Evolutionary conservation across 2,113 vertebrate genomes (phyloP).

Genomic region (Trichechus manatus): DNA sequence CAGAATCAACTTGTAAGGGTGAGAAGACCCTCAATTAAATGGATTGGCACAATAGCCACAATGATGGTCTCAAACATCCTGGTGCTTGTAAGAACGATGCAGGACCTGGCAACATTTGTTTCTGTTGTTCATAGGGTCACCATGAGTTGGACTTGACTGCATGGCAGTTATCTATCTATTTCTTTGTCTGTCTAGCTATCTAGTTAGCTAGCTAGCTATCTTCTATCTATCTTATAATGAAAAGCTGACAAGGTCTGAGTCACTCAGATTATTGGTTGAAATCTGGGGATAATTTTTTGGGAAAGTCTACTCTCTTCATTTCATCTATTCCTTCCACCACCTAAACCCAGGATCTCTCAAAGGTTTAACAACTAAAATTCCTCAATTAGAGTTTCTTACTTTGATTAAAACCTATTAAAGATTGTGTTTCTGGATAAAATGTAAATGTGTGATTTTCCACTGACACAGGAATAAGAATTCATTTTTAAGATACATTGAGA

Average conservation of each 20-base stretch:
- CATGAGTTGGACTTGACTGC: too few species aligned
- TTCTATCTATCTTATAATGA: too few species aligned
- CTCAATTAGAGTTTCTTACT: neutral
- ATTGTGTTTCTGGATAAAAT: neutral
- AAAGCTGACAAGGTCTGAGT: neutral
- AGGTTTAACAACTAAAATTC: neutral
- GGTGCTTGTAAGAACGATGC: too few species aligned
- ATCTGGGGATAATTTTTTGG: neutral
- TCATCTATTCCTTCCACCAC: neutral
- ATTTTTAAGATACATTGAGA: neutral
- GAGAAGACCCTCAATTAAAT: too few species aligned
- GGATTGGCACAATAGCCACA: too few species aligned
- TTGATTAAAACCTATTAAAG: neutral
- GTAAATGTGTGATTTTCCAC: neutral
- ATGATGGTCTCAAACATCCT: too few species aligned
- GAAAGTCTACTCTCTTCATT: neutral
- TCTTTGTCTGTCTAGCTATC: too few species aligned
- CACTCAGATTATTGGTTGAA: neutral
- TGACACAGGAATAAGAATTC: neutral
- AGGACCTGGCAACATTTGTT: too few species aligned
- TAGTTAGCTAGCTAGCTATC: too few species aligned
- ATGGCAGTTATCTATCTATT: too few species aligned
- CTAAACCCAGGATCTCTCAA: neutral
- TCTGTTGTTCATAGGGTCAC: too few species aligned
- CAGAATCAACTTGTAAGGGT: too few species aligned